These are phyloP conservation scores for Scolopax rusticola DNA, from an alignment of 2,797 vertebrate species.

Conservation along the genomic window DNA sequence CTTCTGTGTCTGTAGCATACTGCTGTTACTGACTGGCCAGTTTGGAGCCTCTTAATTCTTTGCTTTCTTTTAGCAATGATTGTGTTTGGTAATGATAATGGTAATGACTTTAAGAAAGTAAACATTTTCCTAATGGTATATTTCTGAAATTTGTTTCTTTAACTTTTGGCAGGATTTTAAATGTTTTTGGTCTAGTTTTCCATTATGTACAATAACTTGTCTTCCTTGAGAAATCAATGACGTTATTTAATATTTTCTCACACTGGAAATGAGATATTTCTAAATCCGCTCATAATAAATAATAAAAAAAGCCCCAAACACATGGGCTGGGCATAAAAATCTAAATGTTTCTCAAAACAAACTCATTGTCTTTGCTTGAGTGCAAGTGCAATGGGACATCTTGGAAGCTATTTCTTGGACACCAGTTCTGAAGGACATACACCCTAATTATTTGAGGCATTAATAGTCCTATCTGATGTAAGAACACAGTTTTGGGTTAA, in stretches of 20 bases:
- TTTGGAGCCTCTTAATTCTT: background rate
- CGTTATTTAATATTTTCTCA: background rate
- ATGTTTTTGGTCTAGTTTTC: background rate
- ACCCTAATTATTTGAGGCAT: background rate
- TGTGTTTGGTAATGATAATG: background rate
- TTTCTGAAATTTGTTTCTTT: background rate
- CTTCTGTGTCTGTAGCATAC: background rate
- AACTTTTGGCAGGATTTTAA: background rate
- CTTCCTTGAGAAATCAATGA: background rate
- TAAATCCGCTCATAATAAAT: background rate
- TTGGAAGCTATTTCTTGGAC: background rate
- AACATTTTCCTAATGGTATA: background rate
- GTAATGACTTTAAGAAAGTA: background rate
- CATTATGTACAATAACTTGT: background rate
- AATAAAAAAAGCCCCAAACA: rapidly evolving
- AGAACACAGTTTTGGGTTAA: background rate
- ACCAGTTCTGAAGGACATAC: background rate
- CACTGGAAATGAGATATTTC: background rate
- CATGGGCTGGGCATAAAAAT: background rate
- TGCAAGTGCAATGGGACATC: background rate
- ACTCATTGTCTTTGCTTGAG: background rate
- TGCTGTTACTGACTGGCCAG: background rate
- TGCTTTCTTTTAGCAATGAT: background rate
- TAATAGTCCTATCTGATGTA: background rate
- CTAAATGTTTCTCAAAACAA: background rate